Evolutionary conservation across 2,888 invertebrate species (phyloP).

Genomic region (Erebia ligea): DNA sequence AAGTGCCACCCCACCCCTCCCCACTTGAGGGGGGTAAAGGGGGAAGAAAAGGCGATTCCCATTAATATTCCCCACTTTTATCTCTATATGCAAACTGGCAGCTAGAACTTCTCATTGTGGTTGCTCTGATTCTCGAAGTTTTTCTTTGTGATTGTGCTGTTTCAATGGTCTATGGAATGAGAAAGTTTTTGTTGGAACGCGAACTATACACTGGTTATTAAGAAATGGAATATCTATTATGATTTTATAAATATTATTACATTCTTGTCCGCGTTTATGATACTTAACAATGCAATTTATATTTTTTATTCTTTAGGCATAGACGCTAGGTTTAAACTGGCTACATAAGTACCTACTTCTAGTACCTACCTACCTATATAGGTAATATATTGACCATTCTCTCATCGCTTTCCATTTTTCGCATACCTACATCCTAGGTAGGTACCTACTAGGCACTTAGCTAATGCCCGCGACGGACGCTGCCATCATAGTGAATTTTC

Average conservation of each 20-base stretch:
- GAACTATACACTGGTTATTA: slow-evolving; percentile 47
- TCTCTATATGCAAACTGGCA: slow-evolving; percentile 84
- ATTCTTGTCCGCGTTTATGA: neutral
- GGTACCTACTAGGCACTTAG: too few relatives aligned
- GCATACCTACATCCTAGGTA: too few relatives aligned
- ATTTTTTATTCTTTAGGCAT: too few relatives aligned
- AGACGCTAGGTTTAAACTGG: too few relatives aligned
- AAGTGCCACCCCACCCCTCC: slow-evolving; percentile 57
- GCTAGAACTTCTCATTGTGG: slow-evolving; percentile 80
- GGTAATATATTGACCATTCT: too few relatives aligned
- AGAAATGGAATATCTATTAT: slow-evolving; percentile 20
- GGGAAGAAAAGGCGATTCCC: slow-evolving; percentile 68
- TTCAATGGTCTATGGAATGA: slow-evolving; percentile 69
- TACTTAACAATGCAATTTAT: slow-evolving; percentile 8
- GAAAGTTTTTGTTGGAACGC: slow-evolving; percentile 68
- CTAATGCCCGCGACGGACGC: too few relatives aligned
- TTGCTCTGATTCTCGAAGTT: slow-evolving; percentile 73
- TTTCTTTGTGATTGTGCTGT: slow-evolving; percentile 76
- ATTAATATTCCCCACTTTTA: slow-evolving; percentile 84
- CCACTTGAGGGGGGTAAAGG: slow-evolving; percentile 46
- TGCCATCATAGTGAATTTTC: too few relatives aligned
- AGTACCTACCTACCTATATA: too few relatives aligned
- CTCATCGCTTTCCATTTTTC: too few relatives aligned
- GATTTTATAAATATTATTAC: slow-evolving; percentile 11
- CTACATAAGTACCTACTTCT: too few relatives aligned